Conservation (phyloP, 1,140 invertebrate species). For the Caerostris extrusa region DNA sequence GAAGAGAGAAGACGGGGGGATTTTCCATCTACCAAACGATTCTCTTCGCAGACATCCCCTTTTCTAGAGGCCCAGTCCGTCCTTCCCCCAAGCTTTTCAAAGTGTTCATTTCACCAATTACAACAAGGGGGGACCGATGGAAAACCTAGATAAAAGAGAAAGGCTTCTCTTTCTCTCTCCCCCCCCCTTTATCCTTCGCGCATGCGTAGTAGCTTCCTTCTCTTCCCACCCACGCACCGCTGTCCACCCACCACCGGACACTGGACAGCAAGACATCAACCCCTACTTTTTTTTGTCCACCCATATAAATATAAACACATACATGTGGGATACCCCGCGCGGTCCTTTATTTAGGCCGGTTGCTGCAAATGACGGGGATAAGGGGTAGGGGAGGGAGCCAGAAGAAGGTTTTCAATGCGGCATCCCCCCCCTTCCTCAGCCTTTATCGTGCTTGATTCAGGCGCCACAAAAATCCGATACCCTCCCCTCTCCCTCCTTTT, state of each 20-base stretch:
- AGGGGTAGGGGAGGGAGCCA: background rate
- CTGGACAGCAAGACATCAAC: background rate
- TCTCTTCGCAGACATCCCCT: background rate
- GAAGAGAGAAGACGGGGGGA: background rate
- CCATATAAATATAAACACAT: slow-evolving; percentile 3
- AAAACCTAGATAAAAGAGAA: slow-evolving; percentile 41
- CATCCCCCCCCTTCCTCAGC: background rate
- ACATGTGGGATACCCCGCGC: background rate
- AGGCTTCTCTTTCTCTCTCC: slow-evolving; percentile 38
- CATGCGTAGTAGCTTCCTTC: background rate
- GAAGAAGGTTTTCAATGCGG: background rate
- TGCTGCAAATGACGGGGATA: slow-evolving; percentile 33
- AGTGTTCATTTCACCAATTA: slow-evolving; percentile 76
- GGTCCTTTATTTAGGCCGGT: background rate
- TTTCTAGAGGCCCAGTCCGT: background rate
- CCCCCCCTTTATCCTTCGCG: background rate
- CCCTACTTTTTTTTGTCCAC: background rate
- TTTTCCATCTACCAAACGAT: slow-evolving; percentile 38
- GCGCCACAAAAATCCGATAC: slow-evolving; percentile 75
- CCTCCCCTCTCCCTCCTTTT: slow-evolving; percentile 54
- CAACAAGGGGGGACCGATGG: slow-evolving; percentile 39
- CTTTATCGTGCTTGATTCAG: slow-evolving; percentile 72
- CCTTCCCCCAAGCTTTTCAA: slow-evolving; percentile 43
- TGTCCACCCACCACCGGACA: background rate
- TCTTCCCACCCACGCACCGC: background rate